Base-by-base conservation (phyloP, 2,888 invertebrate genomes). In the Drosophila infuscata region DNA sequence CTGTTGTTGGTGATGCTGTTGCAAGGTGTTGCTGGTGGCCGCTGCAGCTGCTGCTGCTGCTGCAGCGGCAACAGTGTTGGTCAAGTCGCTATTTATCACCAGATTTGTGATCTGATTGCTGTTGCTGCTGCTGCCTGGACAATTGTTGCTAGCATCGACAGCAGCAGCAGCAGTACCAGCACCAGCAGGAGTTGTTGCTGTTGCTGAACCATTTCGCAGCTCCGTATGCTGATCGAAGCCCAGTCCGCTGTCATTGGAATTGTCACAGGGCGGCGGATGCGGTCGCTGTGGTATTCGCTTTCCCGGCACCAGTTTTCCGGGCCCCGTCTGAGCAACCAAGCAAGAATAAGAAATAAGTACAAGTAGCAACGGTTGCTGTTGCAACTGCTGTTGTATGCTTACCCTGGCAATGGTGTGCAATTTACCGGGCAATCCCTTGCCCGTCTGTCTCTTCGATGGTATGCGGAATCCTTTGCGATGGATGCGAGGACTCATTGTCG, bases 181-280 rank as follows among this genome's bases (percentile, higher is more conserved):
- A 70, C 25, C 25, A 66, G 62, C 76, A 73, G 54, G 72, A 62
- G n/a, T 51, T 66, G 67, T 74, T 62, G 71, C 60, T 68, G 70
- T 61, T 32, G 58, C 20, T 29, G 68, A 20, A 33, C 59, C 83
- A 46, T 83, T 81, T 70, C 95, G 93, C 68, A 94, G 93, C 87
- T 95, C 95, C 81, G 94, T 94, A 85, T 96, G 95, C 86, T 96
- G 96, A 92, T 97, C 97, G 79, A 96, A 96, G 69, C 97, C 97
- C 82, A 97, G 95, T 36, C 97, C 97, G 82, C 97, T 97, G 93
- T 98, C 98, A 94, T 97, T 97, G 76, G 97, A 97, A 93, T 97
- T 97, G 92, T 97, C 97, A 92, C 97, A 97, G 74, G 95, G 95
- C 91, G 94, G 94, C 48, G 94, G 92, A 85, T 92, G 92, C 62